Evolutionary conservation across 2,888 invertebrate genomes (phyloP).

Genomic region (Pyrrhia umbra): DNA sequence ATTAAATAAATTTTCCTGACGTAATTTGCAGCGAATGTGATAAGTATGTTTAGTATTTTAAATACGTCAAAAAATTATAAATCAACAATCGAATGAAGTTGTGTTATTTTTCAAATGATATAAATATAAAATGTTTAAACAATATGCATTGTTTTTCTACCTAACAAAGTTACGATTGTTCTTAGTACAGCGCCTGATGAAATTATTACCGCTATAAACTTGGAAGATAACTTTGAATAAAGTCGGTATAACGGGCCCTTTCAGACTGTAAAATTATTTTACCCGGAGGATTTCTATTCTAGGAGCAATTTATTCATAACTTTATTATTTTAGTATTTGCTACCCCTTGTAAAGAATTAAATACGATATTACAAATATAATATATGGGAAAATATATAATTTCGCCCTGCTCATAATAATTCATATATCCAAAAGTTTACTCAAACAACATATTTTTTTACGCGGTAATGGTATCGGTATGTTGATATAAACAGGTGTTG

Average conservation of each 20-base stretch:
- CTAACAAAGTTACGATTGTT: not conserved
- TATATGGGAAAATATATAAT: too few relatives aligned
- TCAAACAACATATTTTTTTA: too few relatives aligned
- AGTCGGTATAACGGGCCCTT: constrained; percentile 20
- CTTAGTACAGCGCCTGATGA: constrained; percentile 35
- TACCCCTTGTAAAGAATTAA: too few relatives aligned
- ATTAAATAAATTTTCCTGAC: constrained; percentile 26
- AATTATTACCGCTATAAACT: constrained; percentile 35
- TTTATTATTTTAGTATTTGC: not conserved
- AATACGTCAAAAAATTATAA: constrained; percentile 13
- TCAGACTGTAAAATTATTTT: constrained; percentile 20
- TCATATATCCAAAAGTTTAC: too few relatives aligned
- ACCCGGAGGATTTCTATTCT: constrained; percentile 9
- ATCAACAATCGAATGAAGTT: constrained; percentile 28
- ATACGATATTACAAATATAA: too few relatives aligned
- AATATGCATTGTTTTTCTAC: constrained; percentile 6
- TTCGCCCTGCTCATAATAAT: too few relatives aligned
- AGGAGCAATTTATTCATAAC: constrained; percentile 4
- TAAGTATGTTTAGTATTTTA: constrained; percentile 34
- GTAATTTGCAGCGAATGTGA: constrained; percentile 60
- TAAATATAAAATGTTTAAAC: constrained; percentile 39
- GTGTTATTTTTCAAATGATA: constrained; percentile 19
- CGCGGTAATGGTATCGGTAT: too few relatives aligned
- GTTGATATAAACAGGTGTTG: too few relatives aligned
- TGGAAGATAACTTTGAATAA: constrained; percentile 16